Base-by-base conservation (phyloP, 1,140 invertebrate genomes). In the Sitodiplosis mosellana region DNA sequence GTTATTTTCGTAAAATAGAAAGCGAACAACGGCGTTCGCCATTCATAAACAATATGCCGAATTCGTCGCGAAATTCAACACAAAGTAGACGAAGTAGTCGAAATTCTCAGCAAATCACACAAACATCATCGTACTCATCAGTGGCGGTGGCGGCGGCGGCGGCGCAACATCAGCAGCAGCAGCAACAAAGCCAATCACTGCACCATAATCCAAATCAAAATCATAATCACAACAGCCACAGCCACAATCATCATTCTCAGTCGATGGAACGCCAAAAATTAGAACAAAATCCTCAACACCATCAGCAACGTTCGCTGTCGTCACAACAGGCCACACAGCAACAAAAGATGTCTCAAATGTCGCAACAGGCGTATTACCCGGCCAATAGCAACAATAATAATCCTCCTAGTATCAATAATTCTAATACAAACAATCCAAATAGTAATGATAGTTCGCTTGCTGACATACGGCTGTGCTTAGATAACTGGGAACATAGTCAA, bases 1-100 rank as follows among this genome's bases (percentile, higher is more conserved):
- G 80, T 55, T 83, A 83, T 63, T 85, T 85, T 67, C 69, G 81
- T 49, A 77, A 81, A 63, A 81, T 82, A 60, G 81, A 83, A 58
- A 78, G 76, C 51, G 27, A 27, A 27, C 77, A 82, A 58, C 68
- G 80, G 50, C 72, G 80, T 45, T 80, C 78, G 59, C 79, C 79
- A 15, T 84, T 84, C 62, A 75, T 80, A 19, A 80, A 80, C 63
- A 80, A 80, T 60, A 68, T 80, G 49, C 75, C 75, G n/a, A 61
- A 67, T 50, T 60, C 61, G 40, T 63, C 66, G 15, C 52, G 52
- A 18, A 51, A 59, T 47, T 22, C 43, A 11, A 21, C 43, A 5
- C 27, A 27, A 27, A 27, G 27, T 27, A 3, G 27, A 27, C 27
- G 27, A 27, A 27, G 27, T 27, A 27, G 27, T 10, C 27, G 27